Conservation (phyloP, 1,140 invertebrate genomes). For the Triops longicaudatus region DNA sequence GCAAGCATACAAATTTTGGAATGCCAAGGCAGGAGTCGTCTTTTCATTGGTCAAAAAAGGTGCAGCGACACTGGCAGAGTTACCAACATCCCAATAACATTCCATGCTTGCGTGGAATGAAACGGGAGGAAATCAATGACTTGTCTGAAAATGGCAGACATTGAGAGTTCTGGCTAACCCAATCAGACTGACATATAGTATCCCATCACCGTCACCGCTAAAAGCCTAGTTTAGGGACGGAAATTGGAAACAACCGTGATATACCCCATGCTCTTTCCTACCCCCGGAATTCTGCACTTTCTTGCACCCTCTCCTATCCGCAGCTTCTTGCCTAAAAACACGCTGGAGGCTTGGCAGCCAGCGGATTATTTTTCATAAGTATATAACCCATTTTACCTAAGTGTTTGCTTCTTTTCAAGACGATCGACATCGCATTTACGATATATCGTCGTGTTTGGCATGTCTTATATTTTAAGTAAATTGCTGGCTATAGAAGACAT, state of each 20-base stretch:
- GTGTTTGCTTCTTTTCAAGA: no score
- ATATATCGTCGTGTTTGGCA: no score
- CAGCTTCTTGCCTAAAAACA: not conserved
- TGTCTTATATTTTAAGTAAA: no score
- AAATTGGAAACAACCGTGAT: slow-evolving; percentile 2
- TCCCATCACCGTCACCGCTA: not conserved
- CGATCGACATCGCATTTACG: no score
- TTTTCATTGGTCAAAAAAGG: not conserved
- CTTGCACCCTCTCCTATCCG: not conserved
- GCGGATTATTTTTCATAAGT: no score
- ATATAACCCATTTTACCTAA: no score
- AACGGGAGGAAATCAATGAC: slow-evolving; percentile 6
- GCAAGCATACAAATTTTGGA: not conserved
- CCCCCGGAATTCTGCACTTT: no score
- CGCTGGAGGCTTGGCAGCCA: not conserved
- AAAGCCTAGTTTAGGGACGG: not conserved
- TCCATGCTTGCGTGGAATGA: not conserved
- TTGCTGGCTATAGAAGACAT: no score
- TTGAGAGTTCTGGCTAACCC: slow-evolving; percentile 3
- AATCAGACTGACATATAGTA: slow-evolving; percentile 6
- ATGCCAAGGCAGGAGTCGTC: not conserved
- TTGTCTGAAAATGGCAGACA: not conserved
- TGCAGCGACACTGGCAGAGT: not conserved
- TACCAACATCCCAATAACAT: not conserved
- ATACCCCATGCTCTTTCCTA: not conserved